phyloP scores from a whole-genome alignment of 2,888 invertebrate genomes.

The Xylota sylvarum region DNA sequence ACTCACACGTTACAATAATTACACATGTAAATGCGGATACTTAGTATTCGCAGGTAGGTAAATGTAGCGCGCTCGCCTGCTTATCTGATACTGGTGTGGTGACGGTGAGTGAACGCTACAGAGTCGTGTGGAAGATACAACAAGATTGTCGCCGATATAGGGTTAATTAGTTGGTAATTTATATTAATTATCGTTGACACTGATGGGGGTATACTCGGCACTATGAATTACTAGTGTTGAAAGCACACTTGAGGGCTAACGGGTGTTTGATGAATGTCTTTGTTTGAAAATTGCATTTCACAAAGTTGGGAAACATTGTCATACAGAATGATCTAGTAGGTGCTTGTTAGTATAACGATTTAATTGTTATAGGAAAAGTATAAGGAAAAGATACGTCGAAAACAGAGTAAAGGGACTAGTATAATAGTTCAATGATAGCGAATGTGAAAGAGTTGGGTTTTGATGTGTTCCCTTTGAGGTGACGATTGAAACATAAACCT shows the following conservation, averaged over 20 bases:
- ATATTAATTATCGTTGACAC: conserved; percentile 48
- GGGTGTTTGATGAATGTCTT: neutral
- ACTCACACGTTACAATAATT: conserved; percentile 70
- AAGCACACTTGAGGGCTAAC: neutral
- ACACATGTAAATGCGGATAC: conserved; percentile 74
- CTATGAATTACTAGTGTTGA: conserved; percentile 4
- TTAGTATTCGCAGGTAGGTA: conserved; percentile 60
- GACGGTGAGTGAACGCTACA: conserved; percentile 5
- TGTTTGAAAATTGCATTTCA: neutral
- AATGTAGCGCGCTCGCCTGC: conserved; percentile 27
- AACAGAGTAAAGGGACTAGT: too few species aligned
- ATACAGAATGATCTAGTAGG: too few species aligned
- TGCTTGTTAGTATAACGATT: too few species aligned
- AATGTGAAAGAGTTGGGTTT: too few species aligned
- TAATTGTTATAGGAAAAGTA: too few species aligned
- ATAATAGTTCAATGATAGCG: too few species aligned
- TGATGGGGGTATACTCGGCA: neutral
- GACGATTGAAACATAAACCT: too few species aligned
- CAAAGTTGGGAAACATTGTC: too few species aligned
- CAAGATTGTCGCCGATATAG: conserved; percentile 65
- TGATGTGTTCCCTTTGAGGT: too few species aligned
- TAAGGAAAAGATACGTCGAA: too few species aligned
- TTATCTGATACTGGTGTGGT: conserved; percentile 61
- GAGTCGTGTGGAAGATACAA: conserved; percentile 66
- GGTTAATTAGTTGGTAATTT: conserved; percentile 65